Evolutionary conservation across 2,113 vertebrate genomes (phyloP).

Genomic region (Zosterops borbonicus): DNA sequence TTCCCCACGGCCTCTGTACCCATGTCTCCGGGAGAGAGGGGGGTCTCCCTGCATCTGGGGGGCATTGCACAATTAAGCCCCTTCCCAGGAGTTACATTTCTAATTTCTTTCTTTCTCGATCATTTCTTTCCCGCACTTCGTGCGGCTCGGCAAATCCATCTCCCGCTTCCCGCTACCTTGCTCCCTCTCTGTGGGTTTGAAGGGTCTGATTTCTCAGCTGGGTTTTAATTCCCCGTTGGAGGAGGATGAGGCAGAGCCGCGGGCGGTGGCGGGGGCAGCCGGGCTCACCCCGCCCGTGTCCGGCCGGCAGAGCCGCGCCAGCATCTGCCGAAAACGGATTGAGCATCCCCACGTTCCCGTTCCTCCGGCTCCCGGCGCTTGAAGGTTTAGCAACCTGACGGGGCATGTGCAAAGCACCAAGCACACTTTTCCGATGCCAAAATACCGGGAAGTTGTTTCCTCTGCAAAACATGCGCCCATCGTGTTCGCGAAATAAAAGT

Average conservation of each 20-base stretch:
- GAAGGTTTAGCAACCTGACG: background rate
- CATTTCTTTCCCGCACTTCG: background rate
- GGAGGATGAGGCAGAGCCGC: background rate
- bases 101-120: background rate
- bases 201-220: background rate
- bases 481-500: background rate
- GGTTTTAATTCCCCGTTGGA: background rate
- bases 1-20: background rate
- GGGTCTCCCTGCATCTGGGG: background rate
- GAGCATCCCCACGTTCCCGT: background rate
- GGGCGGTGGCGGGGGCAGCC: background rate
- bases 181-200: background rate
- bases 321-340: background rate
- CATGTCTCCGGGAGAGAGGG: background rate
- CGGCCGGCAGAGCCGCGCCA: background rate
- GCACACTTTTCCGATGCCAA: background rate
- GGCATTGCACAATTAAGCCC: background rate
- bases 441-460: slow-evolving; percentile 37
- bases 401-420: background rate
- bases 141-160: background rate
- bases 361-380: background rate
- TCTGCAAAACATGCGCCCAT: background rate
- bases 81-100: background rate
- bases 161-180: background rate
- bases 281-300: background rate